Conservation (phyloP, 2,113 vertebrate genomes). For the Aegotheles bennettii region DNA sequence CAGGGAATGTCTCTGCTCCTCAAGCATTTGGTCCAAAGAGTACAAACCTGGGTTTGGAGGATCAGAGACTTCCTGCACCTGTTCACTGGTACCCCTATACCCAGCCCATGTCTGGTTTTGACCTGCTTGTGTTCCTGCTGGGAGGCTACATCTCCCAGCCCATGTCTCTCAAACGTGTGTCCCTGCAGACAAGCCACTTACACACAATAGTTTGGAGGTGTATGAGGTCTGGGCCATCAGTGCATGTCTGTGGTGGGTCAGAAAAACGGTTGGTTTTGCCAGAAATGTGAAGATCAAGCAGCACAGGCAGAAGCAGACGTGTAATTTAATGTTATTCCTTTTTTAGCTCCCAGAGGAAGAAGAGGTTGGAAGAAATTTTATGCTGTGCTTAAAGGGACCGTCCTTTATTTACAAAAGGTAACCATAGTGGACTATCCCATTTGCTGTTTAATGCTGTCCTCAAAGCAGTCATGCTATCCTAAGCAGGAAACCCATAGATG, state of each 20-base stretch:
- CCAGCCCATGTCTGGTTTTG: neutral
- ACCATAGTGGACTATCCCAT: neutral
- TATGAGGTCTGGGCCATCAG: neutral
- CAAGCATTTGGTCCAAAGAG: neutral
- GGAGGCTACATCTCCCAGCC: neutral
- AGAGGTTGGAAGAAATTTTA: slow-evolving; percentile 99
- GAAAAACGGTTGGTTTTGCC: neutral
- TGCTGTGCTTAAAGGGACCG: slow-evolving; percentile 93
- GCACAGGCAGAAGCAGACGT: neutral
- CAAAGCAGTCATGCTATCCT: neutral
- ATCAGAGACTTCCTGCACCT: neutral
- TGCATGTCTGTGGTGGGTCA: neutral
- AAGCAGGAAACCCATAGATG: neutral
- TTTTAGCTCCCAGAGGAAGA: slow-evolving; percentile 89
- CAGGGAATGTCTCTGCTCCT: neutral
- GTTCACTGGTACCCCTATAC: neutral
- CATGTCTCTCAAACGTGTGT: neutral
- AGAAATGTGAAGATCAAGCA: neutral
- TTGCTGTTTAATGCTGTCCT: neutral
- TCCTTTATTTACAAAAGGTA: slow-evolving; percentile 97
- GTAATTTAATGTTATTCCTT: slow-evolving; percentile 1
- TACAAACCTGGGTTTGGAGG: neutral
- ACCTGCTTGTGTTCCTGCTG: neutral
- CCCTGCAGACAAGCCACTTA: neutral
- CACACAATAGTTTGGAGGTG: neutral